phyloP scores from a whole-genome alignment of 2,113 vertebrate species.

The Oncorhynchus clarkii region DNA sequence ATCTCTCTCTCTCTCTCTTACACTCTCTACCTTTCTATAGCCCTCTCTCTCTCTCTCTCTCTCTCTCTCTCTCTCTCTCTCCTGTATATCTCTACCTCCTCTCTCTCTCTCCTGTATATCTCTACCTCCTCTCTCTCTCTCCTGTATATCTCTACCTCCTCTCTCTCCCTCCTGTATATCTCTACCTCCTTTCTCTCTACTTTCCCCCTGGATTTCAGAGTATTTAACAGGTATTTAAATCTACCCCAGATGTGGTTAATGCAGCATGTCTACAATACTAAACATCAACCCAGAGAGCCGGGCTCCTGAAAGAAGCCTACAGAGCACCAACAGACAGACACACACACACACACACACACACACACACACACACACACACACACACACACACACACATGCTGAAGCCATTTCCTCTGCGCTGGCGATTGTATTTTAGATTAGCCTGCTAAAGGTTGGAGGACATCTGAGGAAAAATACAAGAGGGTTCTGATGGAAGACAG shows the following conservation, averaged over 20 bases:
- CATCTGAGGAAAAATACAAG: too few species aligned
- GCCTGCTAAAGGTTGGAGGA: too few species aligned
- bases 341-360: slow-evolving; percentile 19
- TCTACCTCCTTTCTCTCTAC: slow-evolving; percentile 9
- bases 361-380: slow-evolving; percentile 18
- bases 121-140: slow-evolving; percentile 48
- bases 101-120: neutral
- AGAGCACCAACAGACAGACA: slow-evolving; percentile 35
- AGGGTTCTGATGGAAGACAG: neutral
- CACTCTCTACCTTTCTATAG: slow-evolving; percentile 17
- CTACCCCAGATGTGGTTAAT: slow-evolving; percentile 85
- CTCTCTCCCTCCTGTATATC: slow-evolving; percentile 34
- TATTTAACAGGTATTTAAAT: slow-evolving; percentile 86
- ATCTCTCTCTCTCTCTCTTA: slow-evolving; percentile 64
- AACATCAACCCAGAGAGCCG: slow-evolving; percentile 75
- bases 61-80: slow-evolving; percentile 30
- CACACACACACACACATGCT: slow-evolving; percentile 9
- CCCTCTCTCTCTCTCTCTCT: slow-evolving; percentile 33
- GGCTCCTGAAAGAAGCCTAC: slow-evolving; percentile 60
- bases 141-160: slow-evolving; percentile 22
- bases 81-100: neutral
- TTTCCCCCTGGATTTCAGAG: slow-evolving; percentile 72
- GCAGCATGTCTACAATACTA: slow-evolving; percentile 85
- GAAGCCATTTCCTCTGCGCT: too few species aligned
- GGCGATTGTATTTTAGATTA: too few species aligned